Base-by-base conservation (phyloP, 2,888 invertebrate genomes). In the Abrostola tripartita region DNA sequence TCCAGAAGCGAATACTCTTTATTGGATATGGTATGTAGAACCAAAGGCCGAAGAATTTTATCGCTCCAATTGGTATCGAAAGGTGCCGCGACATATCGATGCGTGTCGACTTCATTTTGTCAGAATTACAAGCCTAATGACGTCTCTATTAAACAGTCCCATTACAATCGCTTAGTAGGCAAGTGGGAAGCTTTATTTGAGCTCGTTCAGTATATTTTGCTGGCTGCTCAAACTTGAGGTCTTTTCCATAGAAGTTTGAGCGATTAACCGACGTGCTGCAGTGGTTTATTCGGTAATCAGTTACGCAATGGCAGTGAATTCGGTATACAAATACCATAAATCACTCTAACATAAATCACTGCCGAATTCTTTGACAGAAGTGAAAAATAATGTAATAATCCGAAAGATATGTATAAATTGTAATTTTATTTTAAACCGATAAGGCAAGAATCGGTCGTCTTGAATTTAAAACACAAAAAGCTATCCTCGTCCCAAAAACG, bases 41-140 rank as follows among this genome's bases (percentile, higher is more conserved):
- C 88, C 89, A 90, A 53, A 90, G 52, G 7, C 85, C 81, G 36
- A 77, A 79, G 6, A 78, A 66, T 67, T 88, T 85, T n/a, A 90
- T 68, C 10, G 83, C 66, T 37, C 70, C 69, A 14, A 88, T 76
- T 69, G 88, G 84, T 71, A 86, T 65, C 37, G 86, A 84, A 52
- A 90, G 78, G 55, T 86, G 83, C 42, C 71, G 76, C 37, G 77
- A 79, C 37, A 83, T 76, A 75, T 90, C 82, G 37, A 82, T 67
- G n/a, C 61, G 55, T 44, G 65, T 61, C 71, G 74, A 68, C 80
- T 79, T 80, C 82, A 78, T 84, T 81, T 69, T 76, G 14, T n/a
- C 47, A 49, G 55, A 65, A 66, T 78, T 81, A 70, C 70, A 68
- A 72, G 61, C 42, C 35, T 74, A 83, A 81, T 78, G 76, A 76